Conservation (phyloP, 2,113 vertebrate genomes). For the Hiodon alosoides region DNA sequence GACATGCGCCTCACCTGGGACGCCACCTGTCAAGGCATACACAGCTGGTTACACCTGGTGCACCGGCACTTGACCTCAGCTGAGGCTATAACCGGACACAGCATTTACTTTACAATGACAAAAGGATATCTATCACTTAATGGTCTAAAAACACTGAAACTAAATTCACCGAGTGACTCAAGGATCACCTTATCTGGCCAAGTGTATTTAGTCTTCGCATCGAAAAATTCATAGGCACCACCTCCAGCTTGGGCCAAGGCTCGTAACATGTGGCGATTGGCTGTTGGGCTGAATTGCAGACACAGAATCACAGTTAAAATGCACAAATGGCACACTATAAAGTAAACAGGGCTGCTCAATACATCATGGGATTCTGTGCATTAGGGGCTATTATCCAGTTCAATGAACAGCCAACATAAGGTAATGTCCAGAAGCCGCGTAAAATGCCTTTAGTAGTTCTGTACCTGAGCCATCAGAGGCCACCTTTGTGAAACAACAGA, state of each 20-base stretch:
- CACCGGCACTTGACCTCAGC: neutral
- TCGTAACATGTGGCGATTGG: conserved; percentile 79
- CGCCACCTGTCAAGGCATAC: conserved; percentile 55
- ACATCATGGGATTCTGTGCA: too few species aligned
- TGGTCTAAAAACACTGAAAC: neutral
- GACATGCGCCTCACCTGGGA: conserved; percentile 58
- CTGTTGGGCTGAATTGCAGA: conserved; percentile 60
- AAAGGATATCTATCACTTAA: neutral
- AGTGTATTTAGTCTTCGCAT: conserved; percentile 70
- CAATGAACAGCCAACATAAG: too few species aligned
- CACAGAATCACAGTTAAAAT: conserved; percentile 5
- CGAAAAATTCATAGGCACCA: conserved; percentile 79
- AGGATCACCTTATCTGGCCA: conserved; percentile 75
- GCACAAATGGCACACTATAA: neutral
- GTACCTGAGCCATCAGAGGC: too few species aligned
- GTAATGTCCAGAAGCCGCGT: too few species aligned
- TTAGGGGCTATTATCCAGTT: too few species aligned
- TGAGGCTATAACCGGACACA: neutral
- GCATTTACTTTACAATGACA: neutral
- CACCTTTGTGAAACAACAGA: too few species aligned
- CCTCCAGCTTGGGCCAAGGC: conserved; percentile 72
- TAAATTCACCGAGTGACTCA: neutral
- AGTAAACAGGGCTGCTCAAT: neutral
- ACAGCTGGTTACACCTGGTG: neutral
- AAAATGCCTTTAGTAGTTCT: too few species aligned